Evolutionary conservation across 2,888 invertebrate genomes (phyloP).

Genomic region (Ormyrus nitidulus): DNA sequence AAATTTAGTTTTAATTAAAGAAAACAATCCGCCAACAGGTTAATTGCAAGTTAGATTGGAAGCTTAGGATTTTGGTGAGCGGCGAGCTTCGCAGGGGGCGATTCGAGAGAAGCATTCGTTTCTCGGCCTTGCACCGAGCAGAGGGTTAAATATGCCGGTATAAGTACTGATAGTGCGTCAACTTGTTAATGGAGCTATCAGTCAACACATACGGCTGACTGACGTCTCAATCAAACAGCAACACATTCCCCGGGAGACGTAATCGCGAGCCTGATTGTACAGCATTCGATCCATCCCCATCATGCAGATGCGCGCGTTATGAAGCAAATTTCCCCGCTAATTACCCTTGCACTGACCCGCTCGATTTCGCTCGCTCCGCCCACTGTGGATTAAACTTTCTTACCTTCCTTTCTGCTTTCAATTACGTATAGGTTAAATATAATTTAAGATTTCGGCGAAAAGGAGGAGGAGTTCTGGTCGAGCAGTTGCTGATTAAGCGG

Average conservation of each 20-base stretch:
- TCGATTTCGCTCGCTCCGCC: background rate
- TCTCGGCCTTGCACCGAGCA: background rate
- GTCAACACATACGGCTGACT: constrained; percentile 67
- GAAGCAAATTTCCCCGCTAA: constrained; percentile 41
- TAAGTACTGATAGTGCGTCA: constrained; percentile 65
- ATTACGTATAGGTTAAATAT: background rate
- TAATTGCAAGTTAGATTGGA: constrained; percentile 7
- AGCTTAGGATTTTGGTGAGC: background rate
- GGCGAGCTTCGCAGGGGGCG: background rate
- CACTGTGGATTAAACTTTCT: too few species aligned
- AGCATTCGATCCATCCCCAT: constrained; percentile 49
- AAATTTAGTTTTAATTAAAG: too few species aligned
- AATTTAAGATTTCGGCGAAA: constrained; percentile 1
- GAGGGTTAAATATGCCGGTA: constrained; percentile 58
- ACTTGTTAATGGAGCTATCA: constrained; percentile 70
- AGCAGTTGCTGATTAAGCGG: constrained; percentile 5
- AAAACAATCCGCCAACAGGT: too few species aligned
- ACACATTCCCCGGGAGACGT: constrained; percentile 48
- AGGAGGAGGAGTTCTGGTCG: background rate
- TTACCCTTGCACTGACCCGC: constrained; percentile 6
- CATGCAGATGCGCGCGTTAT: constrained; percentile 48
- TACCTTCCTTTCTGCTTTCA: too few species aligned
- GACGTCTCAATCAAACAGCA: constrained; percentile 70
- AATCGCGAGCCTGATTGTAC: constrained; percentile 53
- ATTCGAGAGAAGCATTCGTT: background rate